Evolutionary conservation across 2,888 invertebrate genomes (phyloP), one percentile per base, ranked within the genome.

Genomic region (Smittia sp.): DNA sequence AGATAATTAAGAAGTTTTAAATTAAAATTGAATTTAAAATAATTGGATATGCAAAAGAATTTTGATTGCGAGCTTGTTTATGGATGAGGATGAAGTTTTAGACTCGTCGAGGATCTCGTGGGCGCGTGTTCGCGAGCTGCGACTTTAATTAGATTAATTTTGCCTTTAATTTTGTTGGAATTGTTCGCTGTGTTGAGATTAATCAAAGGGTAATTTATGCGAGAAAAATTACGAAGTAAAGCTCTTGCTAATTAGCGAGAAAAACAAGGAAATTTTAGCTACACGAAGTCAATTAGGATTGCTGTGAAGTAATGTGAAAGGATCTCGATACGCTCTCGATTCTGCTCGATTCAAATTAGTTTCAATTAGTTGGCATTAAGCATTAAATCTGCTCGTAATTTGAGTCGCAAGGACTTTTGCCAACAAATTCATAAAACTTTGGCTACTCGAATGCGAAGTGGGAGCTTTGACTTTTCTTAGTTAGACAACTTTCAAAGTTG

Each of bases 1-100:
- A 69, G 41, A 69, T 69, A 69, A 69, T 69, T 69, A 69, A 27
- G 69, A 69, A 69, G 69, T 69, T 69, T n/a, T 69, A 54, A 54
- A 69, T 69, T 54, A 69, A 69, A 69, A 69, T 69, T 69, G 32
- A 69, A 69, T 69, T 69, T 52, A 69, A 52, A 52, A 69, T 72
- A 72, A 72, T 72, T 72, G 72, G 72, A 62, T 72, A 58, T 72
- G 62, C 62, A 41, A 22, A 62, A 32, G 20, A 38, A 62, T 72
- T 72, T 62, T 27, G 32, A 65, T 65, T 18, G 58, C 6, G 24
- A 58, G 24, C 25, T 63, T 63, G n/a, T 63, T 63, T 27, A 63
- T 11, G 25, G 13, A 27, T 25, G 27, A 18, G 1, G 9, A 11
- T 63, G 27, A 63, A 63, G 25, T 24, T 63, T 63, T n/a, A 24